Evolutionary conservation across 2,113 vertebrate genomes (phyloP).

Genomic region (Chauna torquata): DNA sequence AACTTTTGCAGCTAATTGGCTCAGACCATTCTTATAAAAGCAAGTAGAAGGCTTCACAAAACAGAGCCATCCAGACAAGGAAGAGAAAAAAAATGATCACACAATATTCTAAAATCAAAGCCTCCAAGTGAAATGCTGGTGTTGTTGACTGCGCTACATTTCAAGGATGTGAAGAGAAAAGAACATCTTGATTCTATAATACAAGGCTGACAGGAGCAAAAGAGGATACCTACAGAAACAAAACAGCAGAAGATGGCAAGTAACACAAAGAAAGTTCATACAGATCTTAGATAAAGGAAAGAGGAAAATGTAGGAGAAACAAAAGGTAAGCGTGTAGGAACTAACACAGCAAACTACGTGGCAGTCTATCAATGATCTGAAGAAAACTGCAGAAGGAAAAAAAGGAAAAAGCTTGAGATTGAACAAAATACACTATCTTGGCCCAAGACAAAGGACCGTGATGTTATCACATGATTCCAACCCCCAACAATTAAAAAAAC

Average conservation of each 20-base stretch:
- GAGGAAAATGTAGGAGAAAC: neutral
- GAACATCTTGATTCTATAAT: neutral
- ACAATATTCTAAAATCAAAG: neutral
- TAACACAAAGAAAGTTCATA: neutral
- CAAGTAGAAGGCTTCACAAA: neutral
- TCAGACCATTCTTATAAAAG: neutral
- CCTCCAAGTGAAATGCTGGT: neutral
- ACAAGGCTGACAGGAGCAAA: neutral
- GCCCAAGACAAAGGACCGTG: neutral
- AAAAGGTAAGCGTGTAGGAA: neutral
- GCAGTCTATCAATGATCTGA: neutral
- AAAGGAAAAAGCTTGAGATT: neutral
- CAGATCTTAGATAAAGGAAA: neutral
- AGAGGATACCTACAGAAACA: neutral
- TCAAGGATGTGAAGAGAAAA: neutral
- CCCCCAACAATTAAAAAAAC: neutral
- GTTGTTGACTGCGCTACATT: neutral
- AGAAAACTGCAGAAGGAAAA: neutral
- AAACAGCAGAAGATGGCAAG: neutral
- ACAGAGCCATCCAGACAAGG: neutral
- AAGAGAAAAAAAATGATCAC: neutral
- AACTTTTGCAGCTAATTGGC: neutral
- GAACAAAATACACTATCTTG: neutral
- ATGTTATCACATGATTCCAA: constrained; percentile 35
- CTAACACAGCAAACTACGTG: neutral